A percentile compares a stretch with the other conserved stretches of the same genome.
Conservation (phyloP, 1,140 invertebrate genomes). For the Andrena cerasifolii region DNA sequence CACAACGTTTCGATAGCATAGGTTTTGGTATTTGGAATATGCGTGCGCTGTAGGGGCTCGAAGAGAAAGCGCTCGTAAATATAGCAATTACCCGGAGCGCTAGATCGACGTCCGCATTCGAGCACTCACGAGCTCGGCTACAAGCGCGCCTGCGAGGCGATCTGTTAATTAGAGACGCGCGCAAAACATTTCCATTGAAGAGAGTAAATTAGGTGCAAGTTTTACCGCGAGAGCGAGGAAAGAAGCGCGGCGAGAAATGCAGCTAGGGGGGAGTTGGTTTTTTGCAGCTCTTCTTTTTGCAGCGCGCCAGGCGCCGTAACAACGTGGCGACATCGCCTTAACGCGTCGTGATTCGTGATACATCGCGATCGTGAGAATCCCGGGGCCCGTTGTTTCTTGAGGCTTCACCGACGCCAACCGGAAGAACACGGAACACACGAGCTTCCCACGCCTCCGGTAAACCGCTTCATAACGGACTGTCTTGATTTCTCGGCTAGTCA, state of each 20-base stretch:
- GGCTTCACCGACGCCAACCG: conserved; percentile 66
- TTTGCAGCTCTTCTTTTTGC: background rate
- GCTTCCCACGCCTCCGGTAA: conserved; percentile 78
- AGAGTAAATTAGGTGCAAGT: conserved; percentile 44
- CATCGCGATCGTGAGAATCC: conserved; percentile 79
- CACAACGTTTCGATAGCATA: no score
- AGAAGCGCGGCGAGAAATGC: conserved; percentile 13
- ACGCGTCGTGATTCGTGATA: conserved; percentile 51
- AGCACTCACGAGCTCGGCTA: background rate
- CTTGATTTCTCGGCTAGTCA: conserved; percentile 65
- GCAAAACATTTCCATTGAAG: conserved; percentile 48
- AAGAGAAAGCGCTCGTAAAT: conserved; percentile 38
- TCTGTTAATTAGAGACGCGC: conserved; percentile 44
- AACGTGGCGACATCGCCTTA: conserved; percentile 18
- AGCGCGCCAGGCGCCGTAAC: background rate
- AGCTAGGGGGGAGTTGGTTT: background rate
- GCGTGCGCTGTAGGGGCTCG: no score
- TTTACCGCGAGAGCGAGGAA: conserved; percentile 1
- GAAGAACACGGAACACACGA: conserved; percentile 75
- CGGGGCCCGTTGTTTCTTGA: conserved; percentile 65
- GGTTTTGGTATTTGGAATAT: no score
- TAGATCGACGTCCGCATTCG: background rate
- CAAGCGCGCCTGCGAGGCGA: background rate
- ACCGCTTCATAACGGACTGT: conserved; percentile 79
- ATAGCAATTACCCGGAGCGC: conserved; percentile 34